Evolutionary conservation across 2,888 invertebrate species (phyloP), one percentile per base, ranked within the genome.

Genomic region (Exephanes ischioxanthus): DNA sequence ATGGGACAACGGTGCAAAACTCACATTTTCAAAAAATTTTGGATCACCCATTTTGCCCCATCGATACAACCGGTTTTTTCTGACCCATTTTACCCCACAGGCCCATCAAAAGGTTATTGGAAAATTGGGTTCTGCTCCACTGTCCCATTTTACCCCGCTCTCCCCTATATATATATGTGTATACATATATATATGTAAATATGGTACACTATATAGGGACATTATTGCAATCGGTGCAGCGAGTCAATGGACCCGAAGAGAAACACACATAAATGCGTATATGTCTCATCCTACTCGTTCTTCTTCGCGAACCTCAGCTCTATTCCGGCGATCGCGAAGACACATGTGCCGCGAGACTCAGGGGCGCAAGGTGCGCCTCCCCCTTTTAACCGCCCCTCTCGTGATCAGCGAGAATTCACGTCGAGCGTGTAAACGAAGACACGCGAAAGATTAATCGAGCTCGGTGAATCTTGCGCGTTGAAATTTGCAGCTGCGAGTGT

Each of bases 221-320:
- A 66, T 68, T 26, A 37, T 72, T 45, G 53, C 71, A 45, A 82
- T 71, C 82, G 63, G 11, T 68, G 70, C 19, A 33, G 45, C 48
- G 76, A 76, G 84, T 80, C 80, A 76, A 80, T 84, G 71, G 71
- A 80, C 84, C 51, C 72, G 30, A 41, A 55, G 53, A 51, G 33
- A 53, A 19, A 63, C 30, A 22, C 7, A 19, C 5, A 3, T 11
- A 41, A 11, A 41, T 41, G 11, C 11, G 11, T 41, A 11, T 41
- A 41, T 41, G 11, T 48, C 14, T 61, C 41, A 30, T 58, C 16
- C 45, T 63, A 41, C 45, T 37, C 16, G 6, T 22, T 61, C 41
- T 48, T n/a, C 11, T 58, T 26, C 58, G 58, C 58, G 26, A 11
- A 22, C 30, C 45, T 63, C 19, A 9, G 73, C 58, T 63, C 45